Percentiles rank a stretch among this genome's conserved stretches.
Conservation (phyloP, 2,113 vertebrate genomes). For the Psophia crepitans region DNA sequence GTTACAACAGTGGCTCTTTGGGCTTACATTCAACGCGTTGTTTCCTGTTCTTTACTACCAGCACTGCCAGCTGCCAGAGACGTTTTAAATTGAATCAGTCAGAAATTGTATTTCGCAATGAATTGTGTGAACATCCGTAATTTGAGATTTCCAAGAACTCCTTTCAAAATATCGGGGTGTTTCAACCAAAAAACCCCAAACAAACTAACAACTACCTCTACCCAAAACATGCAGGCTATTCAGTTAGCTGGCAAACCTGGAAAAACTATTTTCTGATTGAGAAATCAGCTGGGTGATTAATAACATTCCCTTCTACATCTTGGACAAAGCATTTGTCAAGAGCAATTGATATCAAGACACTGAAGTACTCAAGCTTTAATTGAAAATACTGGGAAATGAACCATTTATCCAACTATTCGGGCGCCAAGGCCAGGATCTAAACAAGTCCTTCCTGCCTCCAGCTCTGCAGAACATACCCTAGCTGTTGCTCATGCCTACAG, state of each 20-base stretch:
- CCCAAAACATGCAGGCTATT: neutral
- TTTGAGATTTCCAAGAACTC: constrained; percentile 29
- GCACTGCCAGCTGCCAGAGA: constrained; percentile 52
- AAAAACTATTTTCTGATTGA: neutral
- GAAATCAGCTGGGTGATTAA: neutral
- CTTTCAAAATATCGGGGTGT: neutral
- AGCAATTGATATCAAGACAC: neutral
- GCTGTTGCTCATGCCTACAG: neutral
- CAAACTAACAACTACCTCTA: neutral
- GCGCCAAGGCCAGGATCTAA: neutral
- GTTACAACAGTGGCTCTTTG: constrained; percentile 37
- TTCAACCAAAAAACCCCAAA: neutral
- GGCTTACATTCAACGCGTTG: constrained; percentile 30
- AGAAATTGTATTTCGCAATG: constrained; percentile 10
- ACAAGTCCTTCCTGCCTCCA: constrained; percentile 23
- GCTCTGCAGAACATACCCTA: neutral
- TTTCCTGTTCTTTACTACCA: constrained; percentile 64
- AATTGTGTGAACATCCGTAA: constrained; percentile 54
- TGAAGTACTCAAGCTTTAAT: neutral
- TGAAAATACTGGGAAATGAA: neutral
- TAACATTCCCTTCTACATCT: neutral
- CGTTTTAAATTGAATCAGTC: constrained; percentile 37
- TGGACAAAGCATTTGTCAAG: neutral
- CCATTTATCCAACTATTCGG: neutral
- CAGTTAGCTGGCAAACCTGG: neutral